Base-by-base conservation (phyloP, 2,888 invertebrate species). In the Germaria angustata region DNA sequence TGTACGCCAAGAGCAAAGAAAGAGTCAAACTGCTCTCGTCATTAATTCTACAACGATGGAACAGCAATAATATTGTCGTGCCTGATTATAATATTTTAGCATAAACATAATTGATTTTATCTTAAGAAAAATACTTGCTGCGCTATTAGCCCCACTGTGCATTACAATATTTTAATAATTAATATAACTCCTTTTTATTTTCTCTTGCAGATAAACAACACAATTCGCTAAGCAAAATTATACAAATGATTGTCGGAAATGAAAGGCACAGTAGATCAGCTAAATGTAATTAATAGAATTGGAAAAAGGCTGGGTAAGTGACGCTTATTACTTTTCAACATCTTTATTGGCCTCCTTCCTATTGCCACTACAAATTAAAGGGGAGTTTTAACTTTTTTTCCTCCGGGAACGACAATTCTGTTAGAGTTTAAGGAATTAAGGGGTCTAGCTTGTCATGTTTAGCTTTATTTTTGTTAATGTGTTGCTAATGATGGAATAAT, bases 401-500 rank as follows among this genome's bases (percentile, higher is more conserved):
- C 15, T 20, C 4, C 9, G 6, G 36, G 22, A 61, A 32, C 32
- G 68, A 44, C 76, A 49, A 68, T 61, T 61, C 61, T 22, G n/a
- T 63, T 53, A 68, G 36, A 49, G 9, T 22, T 13, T 5, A 7
- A 51, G 15, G 2, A 20, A 28, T 15, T 4, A 75, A 44, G 34
- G 44, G 39, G 59, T 68, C 39, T 49, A 17, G 28, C 24, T 15
- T 7, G 41, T 7, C 22, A 53, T 44, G 34, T 51, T 73, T 53
- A 65, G 3, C 28, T 63, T 49, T 65, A 20, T 39, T 9, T n/a
- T 2, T 44, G 57, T 20, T 20, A 28, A 8, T n/a, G 3, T 7
- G 15, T 55, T 39, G 39, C 68, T 59, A 63, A 63, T 51, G 69
- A 49, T 63, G 78, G n/a, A 63, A 71, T 55, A 72, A 66, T 53